Percentiles rank a stretch among this genome's conserved stretches.
These are phyloP conservation scores for Drosophila kurseongensis DNA, from an alignment of 1,140 invertebrate species.

Conservation along the genomic window DNA sequence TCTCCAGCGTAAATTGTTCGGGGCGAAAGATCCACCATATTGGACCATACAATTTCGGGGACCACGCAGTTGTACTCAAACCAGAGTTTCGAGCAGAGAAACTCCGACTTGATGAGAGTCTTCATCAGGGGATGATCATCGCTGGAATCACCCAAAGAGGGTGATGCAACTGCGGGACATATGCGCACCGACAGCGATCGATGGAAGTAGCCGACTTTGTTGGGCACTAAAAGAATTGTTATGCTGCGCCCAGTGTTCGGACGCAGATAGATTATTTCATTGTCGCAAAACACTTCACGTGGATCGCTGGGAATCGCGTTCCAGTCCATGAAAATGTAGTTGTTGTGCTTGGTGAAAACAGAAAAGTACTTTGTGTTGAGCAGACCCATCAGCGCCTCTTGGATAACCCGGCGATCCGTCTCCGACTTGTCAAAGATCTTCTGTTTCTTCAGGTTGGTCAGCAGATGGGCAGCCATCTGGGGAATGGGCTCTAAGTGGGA, in stretches of 20 bases:
- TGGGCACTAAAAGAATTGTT: slow-evolving; percentile 70
- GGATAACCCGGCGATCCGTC: slow-evolving; percentile 67
- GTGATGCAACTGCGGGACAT: slow-evolving; percentile 41
- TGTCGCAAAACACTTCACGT: slow-evolving; percentile 66
- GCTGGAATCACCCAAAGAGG: slow-evolving; percentile 4
- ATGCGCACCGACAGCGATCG: slow-evolving; percentile 65
- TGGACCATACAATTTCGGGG: slow-evolving; percentile 59
- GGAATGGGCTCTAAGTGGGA: slow-evolving; percentile 47
- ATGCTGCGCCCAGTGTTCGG: slow-evolving; percentile 73
- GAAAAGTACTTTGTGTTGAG: slow-evolving; percentile 65
- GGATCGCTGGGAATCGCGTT: slow-evolving; percentile 73
- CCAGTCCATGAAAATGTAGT: slow-evolving; percentile 79
- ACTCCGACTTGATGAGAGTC: slow-evolving; percentile 54
- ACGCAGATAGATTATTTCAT: slow-evolving; percentile 70
- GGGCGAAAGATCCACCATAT: slow-evolving; percentile 47
- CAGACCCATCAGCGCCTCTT: slow-evolving; percentile 54
- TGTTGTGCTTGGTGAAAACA: slow-evolving; percentile 61
- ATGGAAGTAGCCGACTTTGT: slow-evolving; percentile 59
- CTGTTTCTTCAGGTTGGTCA: slow-evolving; percentile 54
- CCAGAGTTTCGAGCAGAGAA: slow-evolving; percentile 66
- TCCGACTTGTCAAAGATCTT: slow-evolving; percentile 74
- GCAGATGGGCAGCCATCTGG: slow-evolving; percentile 42
- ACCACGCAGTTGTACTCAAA: slow-evolving; percentile 69
- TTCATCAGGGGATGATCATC: slow-evolving; percentile 23
- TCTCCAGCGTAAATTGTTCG: slow-evolving; percentile 64